A percentile compares a stretch with the other conserved stretches of the same genome.
These are phyloP conservation scores for Tenebrosternarchus preto DNA, from an alignment of 2,113 vertebrate species.

Conservation along the genomic window DNA sequence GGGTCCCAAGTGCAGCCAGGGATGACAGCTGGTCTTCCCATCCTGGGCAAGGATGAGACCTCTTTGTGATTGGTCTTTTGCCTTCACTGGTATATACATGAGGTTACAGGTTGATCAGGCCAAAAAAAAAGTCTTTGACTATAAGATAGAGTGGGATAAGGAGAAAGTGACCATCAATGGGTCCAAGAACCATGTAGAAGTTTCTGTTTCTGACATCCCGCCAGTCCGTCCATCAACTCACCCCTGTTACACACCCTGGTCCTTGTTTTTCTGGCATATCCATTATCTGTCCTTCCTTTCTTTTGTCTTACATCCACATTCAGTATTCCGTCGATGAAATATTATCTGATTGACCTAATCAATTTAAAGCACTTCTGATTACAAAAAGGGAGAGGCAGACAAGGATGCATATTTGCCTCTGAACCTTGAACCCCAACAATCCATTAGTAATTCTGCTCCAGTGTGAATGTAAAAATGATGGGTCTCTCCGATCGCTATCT, in stretches of 20 bases:
- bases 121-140: constrained; percentile 1
- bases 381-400: background rate
- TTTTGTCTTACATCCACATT: background rate
- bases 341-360: background rate
- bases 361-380: background rate
- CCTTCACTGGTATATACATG: constrained; percentile 15
- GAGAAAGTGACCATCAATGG: background rate
- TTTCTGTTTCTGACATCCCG: background rate
- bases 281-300: background rate
- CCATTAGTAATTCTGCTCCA: constrained; percentile 27
- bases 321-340: background rate
- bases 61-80: constrained; percentile 14
- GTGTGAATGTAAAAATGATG: constrained; percentile 77
- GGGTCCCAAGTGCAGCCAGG: constrained; percentile 38
- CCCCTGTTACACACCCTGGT: background rate
- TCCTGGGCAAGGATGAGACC: constrained; percentile 1
- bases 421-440: background rate
- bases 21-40: constrained; percentile 50
- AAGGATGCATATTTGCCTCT: background rate
- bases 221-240: background rate
- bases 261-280: background rate
- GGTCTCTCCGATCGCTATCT: constrained; percentile 73
- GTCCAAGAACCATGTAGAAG: background rate
- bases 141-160: background rate
- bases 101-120: constrained; percentile 33